Evolutionary conservation across 2,888 invertebrate genomes (phyloP).

Genomic region (Hartigia nigra): DNA sequence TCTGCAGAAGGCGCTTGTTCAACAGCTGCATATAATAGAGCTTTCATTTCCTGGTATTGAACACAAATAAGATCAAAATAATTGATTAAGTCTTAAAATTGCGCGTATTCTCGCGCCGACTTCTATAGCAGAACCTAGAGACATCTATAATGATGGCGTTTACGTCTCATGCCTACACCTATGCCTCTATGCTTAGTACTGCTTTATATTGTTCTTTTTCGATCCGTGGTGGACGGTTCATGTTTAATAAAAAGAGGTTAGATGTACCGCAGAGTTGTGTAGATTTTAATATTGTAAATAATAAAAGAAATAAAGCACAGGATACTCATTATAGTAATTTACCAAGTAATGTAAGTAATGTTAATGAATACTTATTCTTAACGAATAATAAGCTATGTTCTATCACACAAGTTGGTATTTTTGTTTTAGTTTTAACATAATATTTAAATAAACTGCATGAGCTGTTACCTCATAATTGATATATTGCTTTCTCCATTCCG

Average conservation of each 20-base stretch:
- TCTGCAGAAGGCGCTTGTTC: slow-evolving; percentile 83
- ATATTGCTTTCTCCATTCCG: slow-evolving; percentile 93
- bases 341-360: not conserved
- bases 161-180: not conserved
- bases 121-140: not conserved
- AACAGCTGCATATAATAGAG: slow-evolving; percentile 82
- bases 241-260: not conserved
- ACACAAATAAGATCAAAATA: not conserved
- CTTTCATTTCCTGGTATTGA: slow-evolving; percentile 79
- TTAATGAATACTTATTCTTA: not conserved
- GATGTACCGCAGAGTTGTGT: not conserved
- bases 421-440: not conserved
- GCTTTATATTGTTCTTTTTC: not conserved
- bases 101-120: not conserved
- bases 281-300: not conserved
- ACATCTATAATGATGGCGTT: not conserved
- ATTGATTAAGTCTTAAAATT: not conserved
- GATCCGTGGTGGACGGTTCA: not conserved
- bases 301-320: not conserved
- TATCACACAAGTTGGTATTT: not conserved
- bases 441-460: slow-evolving; percentile 1
- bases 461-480: slow-evolving; percentile 76
- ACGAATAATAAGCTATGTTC: not conserved
- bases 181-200: not conserved
- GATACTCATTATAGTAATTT: not conserved